Base-by-base conservation (phyloP, 2,797 vertebrate species). In the Channa striata region DNA sequence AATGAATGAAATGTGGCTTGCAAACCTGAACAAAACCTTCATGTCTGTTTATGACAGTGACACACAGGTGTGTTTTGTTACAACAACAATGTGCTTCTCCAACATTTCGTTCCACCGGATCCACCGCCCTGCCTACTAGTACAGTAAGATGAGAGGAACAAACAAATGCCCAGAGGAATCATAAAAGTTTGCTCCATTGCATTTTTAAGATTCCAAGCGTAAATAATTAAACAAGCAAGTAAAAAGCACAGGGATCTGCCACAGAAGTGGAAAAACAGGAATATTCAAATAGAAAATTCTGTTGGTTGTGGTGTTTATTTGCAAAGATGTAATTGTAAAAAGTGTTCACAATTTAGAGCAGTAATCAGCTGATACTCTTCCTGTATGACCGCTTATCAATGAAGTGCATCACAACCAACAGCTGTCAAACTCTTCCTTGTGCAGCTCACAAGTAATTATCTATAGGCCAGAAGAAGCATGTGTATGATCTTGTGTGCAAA, bases 21-120 rank as follows among this genome's bases (percentile, higher is more conserved):
- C 75, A 51, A 80, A 59, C 63, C 44, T 4, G 44, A 76, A 89
- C 77, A 86, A 89, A 80, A 72, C 37, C 62, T 51, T 17, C 53
- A 63, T 81, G 88, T 92, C 82, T 30, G 72, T 78, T 90, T 90
- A 82, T 89, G 52, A 51, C 72, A 62, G n/a, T 77, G 57, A 69
- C 77, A 53, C 65, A 68, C 87, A 87, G 87, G 86, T 91, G 89
- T 78, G 80, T 72, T 82, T 65, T 52, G 71, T 78, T 69, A 62
- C 40, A 68, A 73, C 77, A 78, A 87, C 85, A 90, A 83, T 82
- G 77, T 59, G 59, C 37, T 33, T 40, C 53, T 67, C 64, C 61
- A 82, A 83, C 59, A 60, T 86, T 89, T 84, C 81, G 72, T 73
- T 73, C 43, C 49, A 46, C 49, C 74, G 68, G 47, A 69, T 68